Conservation (phyloP, 1,140 invertebrate species). For the Geopemphigus sp. region DNA sequence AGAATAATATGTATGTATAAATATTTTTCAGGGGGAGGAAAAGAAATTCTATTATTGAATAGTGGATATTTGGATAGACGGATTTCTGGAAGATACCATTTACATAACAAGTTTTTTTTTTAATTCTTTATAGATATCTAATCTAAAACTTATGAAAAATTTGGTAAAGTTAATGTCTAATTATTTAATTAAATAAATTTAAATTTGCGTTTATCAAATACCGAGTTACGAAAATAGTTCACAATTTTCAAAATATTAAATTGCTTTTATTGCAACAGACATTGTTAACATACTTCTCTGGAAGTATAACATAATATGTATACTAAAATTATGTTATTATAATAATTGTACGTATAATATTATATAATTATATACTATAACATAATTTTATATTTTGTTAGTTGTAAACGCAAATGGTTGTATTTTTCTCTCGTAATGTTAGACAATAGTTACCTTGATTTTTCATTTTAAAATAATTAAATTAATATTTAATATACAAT, state of each 20-base stretch:
- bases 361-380: not conserved
- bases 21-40: no score
- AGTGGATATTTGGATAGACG: no score
- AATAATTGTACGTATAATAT: not conserved
- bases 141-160: not conserved
- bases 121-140: not conserved
- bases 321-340: not conserved
- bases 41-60: no score
- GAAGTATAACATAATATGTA: not conserved
- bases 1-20: no score
- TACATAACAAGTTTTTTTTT: slow-evolving; percentile 18
- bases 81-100: not conserved
- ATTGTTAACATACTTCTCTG: not conserved
- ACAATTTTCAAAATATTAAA: not conserved
- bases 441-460: not conserved
- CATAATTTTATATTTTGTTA: not conserved
- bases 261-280: not conserved
- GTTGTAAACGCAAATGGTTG: not conserved
- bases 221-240: not conserved
- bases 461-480: no score
- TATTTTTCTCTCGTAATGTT: not conserved
- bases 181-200: not conserved
- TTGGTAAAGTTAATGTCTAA: not conserved
- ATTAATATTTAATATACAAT: no score
- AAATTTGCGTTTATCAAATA: not conserved